phyloP scores from a whole-genome alignment of 2,113 vertebrate genomes.

The Alouatta palliata region DNA sequence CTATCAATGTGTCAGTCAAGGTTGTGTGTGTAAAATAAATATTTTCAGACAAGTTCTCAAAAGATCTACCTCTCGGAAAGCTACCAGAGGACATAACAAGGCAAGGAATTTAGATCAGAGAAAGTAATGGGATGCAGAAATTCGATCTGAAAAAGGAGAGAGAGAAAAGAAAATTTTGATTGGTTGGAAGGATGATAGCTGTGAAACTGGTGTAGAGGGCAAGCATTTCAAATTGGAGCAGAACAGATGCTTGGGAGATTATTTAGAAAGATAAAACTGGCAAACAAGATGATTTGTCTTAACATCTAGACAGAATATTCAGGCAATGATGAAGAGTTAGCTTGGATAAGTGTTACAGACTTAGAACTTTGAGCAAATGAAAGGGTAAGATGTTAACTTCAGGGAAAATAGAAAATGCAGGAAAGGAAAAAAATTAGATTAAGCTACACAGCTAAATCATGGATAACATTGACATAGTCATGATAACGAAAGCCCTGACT shows the following conservation, averaged over 20 bases:
- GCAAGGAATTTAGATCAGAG: neutral
- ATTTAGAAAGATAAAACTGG: neutral
- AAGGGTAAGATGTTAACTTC: neutral
- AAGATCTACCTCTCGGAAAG: neutral
- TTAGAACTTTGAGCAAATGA: neutral
- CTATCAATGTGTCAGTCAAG: neutral
- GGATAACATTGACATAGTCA: neutral
- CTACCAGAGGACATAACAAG: neutral
- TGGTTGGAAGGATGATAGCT: neutral
- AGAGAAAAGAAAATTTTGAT: neutral
- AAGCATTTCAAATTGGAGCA: neutral
- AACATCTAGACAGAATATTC: neutral
- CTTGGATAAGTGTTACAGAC: neutral
- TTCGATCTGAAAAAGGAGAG: neutral
- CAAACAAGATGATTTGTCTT: neutral
- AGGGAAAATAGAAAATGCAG: neutral
- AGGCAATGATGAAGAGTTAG: neutral
- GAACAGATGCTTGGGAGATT: neutral
- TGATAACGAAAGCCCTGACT: neutral
- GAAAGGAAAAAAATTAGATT: neutral
- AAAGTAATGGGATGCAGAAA: neutral
- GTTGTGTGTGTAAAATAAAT: neutral
- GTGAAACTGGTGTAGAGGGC: neutral
- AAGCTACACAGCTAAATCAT: neutral
- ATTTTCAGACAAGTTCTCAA: conserved; percentile 13